Conservation (phyloP, 2,888 invertebrate species). For the Xestia rhomboidea region DNA sequence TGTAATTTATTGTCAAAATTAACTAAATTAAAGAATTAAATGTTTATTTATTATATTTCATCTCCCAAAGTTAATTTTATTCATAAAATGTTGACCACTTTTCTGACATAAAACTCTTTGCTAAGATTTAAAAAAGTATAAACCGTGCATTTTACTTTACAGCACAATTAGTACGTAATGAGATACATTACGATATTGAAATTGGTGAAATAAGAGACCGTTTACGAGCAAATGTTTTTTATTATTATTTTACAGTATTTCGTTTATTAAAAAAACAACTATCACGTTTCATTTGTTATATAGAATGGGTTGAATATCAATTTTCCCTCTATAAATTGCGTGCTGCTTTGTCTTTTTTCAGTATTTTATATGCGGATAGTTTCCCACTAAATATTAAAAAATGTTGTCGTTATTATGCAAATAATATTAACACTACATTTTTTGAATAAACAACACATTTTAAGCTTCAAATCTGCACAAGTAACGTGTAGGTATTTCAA, state of each 20-base stretch:
- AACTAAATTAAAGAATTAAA: too few relatives aligned
- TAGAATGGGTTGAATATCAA: constrained; percentile 4
- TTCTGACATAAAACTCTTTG: too few relatives aligned
- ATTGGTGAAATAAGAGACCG: too few relatives aligned
- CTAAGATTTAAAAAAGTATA: too few relatives aligned
- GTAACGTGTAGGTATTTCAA: not conserved
- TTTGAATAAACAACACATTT: not conserved
- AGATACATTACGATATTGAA: too few relatives aligned
- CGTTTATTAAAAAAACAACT: not conserved
- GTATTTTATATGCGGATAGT: constrained; percentile 6
- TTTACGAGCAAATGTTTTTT: too few relatives aligned
- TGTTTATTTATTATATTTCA: too few relatives aligned
- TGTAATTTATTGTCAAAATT: too few relatives aligned
- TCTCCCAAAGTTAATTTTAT: too few relatives aligned
- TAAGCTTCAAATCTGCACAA: not conserved
- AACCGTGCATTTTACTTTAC: too few relatives aligned
- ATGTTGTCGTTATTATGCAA: constrained; percentile 8
- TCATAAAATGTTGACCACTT: too few relatives aligned
- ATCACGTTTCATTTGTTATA: not conserved
- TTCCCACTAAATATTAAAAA: not conserved
- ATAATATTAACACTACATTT: constrained; percentile 3
- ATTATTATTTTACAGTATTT: not conserved
- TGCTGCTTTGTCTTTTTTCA: not conserved
- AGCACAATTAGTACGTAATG: too few relatives aligned
- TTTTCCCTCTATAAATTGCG: not conserved